These are phyloP conservation scores for Lagopus leucura DNA, from an alignment of 2,113 vertebrate genomes.

Conservation along the genomic window DNA sequence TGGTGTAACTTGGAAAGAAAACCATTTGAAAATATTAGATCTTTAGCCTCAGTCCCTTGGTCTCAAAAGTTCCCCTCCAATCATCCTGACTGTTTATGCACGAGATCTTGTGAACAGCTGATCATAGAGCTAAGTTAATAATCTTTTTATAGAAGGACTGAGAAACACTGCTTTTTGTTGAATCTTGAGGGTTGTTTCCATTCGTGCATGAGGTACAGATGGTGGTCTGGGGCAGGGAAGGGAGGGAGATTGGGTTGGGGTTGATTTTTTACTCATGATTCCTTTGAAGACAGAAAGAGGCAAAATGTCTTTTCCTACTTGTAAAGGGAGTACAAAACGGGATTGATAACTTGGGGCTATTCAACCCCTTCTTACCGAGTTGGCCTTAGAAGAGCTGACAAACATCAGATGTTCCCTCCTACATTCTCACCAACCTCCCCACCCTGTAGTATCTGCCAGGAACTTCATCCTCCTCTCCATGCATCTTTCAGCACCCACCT, in stretches of 20 bases:
- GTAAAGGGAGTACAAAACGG: not conserved
- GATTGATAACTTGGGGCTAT: not conserved
- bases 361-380: not conserved
- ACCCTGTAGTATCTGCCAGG: not conserved
- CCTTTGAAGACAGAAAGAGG: not conserved
- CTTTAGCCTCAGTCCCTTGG: not conserved
- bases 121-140: not conserved
- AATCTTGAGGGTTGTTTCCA: not conserved
- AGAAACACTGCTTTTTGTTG: not conserved
- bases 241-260: not conserved
- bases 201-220: not conserved
- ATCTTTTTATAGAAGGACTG: not conserved
- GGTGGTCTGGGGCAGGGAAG: not conserved
- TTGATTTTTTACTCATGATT: not conserved
- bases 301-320: not conserved
- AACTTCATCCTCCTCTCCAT: constrained; percentile 66
- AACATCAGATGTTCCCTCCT: not conserved
- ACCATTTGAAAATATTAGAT: not conserved
- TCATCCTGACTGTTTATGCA: not conserved
- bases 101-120: not conserved
- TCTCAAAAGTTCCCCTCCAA: not conserved
- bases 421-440: not conserved
- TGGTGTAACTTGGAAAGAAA: not conserved
- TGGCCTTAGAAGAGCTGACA: not conserved
- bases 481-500: constrained; percentile 70